Conservation (phyloP, 1,140 invertebrate genomes). For the Sinonovacula constricta region DNA sequence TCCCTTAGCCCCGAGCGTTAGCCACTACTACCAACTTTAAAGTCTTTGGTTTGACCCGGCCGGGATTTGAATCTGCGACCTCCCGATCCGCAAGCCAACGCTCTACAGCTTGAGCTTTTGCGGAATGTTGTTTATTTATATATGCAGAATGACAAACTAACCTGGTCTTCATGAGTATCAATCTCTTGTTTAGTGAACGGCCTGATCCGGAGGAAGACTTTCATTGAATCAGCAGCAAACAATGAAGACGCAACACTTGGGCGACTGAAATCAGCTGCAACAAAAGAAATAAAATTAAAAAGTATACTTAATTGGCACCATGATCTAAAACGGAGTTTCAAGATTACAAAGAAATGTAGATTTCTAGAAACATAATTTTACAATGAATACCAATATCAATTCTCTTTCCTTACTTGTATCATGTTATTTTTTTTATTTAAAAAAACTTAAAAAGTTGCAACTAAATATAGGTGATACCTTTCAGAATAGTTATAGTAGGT, state of each 20-base stretch:
- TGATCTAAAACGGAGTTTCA: not conserved
- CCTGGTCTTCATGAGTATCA: slow-evolving; percentile 68
- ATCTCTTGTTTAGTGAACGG: slow-evolving; percentile 70
- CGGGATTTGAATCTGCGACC: no score
- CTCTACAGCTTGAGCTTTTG: not conserved
- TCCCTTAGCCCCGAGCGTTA: no score
- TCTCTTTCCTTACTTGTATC: not conserved
- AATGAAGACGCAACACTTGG: slow-evolving; percentile 19
- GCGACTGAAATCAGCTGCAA: slow-evolving; percentile 37
- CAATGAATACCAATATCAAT: not conserved
- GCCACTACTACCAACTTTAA: no score
- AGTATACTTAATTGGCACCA: not conserved
- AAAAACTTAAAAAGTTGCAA: not conserved
- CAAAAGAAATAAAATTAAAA: not conserved
- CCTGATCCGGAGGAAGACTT: slow-evolving; percentile 73
- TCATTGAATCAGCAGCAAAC: slow-evolving; percentile 66
- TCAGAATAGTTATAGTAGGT: not conserved
- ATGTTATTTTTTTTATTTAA: not conserved
- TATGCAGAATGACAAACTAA: slow-evolving; percentile 42
- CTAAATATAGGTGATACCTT: not conserved
- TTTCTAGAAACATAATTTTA: not conserved
- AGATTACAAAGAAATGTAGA: not conserved
- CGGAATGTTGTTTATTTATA: not conserved
- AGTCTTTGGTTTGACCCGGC: no score
- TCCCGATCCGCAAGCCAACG: no score